Percentiles rank a stretch among this genome's conserved stretches.
phyloP scores from a whole-genome alignment of 2,888 invertebrate genomes.

The Leucophora obtusa region DNA sequence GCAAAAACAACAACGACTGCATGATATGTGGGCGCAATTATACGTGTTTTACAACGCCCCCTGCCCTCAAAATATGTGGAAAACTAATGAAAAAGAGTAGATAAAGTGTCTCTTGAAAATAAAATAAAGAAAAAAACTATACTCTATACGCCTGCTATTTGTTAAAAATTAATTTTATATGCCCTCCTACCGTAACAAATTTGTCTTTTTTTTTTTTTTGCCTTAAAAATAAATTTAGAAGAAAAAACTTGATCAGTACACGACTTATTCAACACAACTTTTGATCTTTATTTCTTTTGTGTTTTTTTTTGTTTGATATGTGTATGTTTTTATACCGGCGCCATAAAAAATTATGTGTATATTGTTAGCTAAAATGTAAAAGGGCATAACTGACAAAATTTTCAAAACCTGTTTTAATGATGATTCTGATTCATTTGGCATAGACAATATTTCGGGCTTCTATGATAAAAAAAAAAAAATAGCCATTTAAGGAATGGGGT shows the following conservation, averaged over 20 bases:
- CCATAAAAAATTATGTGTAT: slow-evolving; percentile 52
- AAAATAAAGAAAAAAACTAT: slow-evolving; percentile 19
- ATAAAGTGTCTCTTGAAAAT: slow-evolving; percentile 11
- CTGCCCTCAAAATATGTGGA: slow-evolving; percentile 40
- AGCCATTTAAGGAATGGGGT: too few species aligned
- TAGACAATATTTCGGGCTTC: too few species aligned
- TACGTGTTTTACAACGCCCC: slow-evolving; percentile 55
- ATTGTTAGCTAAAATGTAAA: too few species aligned
- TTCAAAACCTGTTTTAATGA: too few species aligned
- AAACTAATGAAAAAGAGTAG: neutral
- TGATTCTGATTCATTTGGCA: too few species aligned
- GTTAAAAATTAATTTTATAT: slow-evolving; percentile 47
- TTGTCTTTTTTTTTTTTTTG: slow-evolving; percentile 31
- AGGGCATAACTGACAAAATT: too few species aligned
- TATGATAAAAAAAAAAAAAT: too few species aligned
- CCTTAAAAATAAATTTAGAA: slow-evolving; percentile 15
- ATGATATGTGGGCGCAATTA: slow-evolving; percentile 52
- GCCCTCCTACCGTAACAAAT: slow-evolving; percentile 61
- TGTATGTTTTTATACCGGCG: slow-evolving; percentile 53
- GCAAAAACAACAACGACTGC: slow-evolving; percentile 1
- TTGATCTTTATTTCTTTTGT: slow-evolving; percentile 46
- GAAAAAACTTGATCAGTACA: slow-evolving; percentile 1
- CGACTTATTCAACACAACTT: slow-evolving; percentile 28
- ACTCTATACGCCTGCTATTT: slow-evolving; percentile 47
- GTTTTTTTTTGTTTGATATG: slow-evolving; percentile 9